Percentiles rank a stretch among this genome's conserved stretches.
Conservation (phyloP, 2,113 vertebrate species). For the Heterotis niloticus region DNA sequence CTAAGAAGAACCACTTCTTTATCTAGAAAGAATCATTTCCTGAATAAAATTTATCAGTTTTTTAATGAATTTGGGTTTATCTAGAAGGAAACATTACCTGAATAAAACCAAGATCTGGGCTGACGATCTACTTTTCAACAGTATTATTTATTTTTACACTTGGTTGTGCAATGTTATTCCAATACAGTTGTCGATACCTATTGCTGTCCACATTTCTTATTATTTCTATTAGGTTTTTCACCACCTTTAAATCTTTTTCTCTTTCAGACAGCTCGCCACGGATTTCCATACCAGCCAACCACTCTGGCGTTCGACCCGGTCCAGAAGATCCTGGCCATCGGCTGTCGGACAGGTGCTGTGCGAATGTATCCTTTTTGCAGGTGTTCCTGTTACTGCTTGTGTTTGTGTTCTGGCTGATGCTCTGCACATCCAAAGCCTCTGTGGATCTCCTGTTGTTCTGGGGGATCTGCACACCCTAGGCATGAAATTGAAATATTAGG, state of each 20-base stretch:
- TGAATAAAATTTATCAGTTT: no score
- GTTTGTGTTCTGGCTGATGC: background rate
- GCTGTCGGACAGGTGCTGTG: conserved; percentile 86
- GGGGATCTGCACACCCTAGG: background rate
- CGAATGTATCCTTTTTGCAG: conserved; percentile 91
- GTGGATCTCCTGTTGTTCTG: background rate
- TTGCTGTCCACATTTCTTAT: background rate
- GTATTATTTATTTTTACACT: background rate
- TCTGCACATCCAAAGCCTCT: background rate
- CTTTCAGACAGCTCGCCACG: conserved; percentile 92
- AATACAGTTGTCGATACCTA: no score
- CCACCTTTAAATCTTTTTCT: conserved; percentile 39
- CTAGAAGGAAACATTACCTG: no score
- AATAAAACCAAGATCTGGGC: no score
- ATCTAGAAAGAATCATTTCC: no score
- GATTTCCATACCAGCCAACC: conserved; percentile 92
- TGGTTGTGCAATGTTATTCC: background rate
- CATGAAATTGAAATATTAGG: background rate
- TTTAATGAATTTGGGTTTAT: no score
- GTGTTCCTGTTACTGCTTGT: background rate
- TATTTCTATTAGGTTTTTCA: background rate
- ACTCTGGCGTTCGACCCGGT: conserved; percentile 93
- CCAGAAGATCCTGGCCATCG: conserved; percentile 94
- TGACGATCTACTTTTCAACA: background rate
- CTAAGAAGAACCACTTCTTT: background rate